Conservation (phyloP, 1,140 invertebrate genomes). For the Diabrotica undecimpunctata region DNA sequence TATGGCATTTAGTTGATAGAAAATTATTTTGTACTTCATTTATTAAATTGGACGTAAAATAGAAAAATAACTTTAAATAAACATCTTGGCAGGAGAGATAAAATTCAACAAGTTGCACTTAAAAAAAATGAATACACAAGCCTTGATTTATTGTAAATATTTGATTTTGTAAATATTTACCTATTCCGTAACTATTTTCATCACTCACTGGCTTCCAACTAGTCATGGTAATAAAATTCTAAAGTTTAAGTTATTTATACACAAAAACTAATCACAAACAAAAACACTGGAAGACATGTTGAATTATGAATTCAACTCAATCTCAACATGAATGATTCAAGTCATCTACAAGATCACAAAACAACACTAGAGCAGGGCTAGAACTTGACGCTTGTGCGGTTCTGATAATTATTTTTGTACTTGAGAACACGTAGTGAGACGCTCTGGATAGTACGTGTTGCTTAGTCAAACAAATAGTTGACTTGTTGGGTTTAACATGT, state of each 20-base stretch:
- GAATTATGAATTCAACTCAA: not conserved
- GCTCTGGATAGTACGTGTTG: no score
- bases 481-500: no score
- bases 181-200: conserved; percentile 26
- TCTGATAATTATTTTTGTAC: no score
- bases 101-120: conserved; percentile 14
- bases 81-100: conserved; percentile 3
- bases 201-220: conserved; percentile 25
- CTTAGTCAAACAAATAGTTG: no score
- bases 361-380: no score
- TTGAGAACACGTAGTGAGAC: no score
- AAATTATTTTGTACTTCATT: conserved; percentile 1
- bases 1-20: not conserved
- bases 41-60: not conserved
- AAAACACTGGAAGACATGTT: conserved; percentile 14
- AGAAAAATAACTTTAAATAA: not conserved
- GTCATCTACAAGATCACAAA: no score
- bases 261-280: conserved; percentile 11
- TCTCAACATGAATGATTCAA: no score
- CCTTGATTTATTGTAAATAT: conserved; percentile 8
- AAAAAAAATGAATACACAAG: conserved; percentile 13
- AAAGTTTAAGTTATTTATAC: not conserved
- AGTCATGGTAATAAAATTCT: conserved; percentile 19
- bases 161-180: conserved; percentile 16
- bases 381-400: no score